These are phyloP conservation scores for Onychostoma macrolepis DNA, from an alignment of 2,113 vertebrate species.

Conservation along the genomic window DNA sequence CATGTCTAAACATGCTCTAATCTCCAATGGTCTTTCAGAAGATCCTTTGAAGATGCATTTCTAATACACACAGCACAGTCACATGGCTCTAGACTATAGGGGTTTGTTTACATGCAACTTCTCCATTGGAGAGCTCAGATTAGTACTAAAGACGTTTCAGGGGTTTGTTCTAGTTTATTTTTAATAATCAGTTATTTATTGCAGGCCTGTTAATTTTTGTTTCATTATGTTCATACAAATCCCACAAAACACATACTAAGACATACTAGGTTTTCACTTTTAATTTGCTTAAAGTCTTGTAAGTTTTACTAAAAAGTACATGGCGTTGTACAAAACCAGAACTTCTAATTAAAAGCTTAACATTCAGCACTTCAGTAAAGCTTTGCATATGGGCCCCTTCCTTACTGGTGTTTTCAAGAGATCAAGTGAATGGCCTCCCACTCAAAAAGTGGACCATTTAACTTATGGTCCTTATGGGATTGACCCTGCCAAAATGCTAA, in stretches of 20 bases:
- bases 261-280: not conserved
- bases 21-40: not conserved
- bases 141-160: not conserved
- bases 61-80: not conserved
- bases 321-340: not conserved
- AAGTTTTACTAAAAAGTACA: not conserved
- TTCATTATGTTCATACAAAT: not conserved
- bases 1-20: slow-evolving; percentile 44
- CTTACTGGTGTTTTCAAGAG: slow-evolving; percentile 9
- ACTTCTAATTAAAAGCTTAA: not conserved
- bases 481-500: not conserved
- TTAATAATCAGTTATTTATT: not conserved
- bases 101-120: slow-evolving; percentile 7
- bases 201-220: not conserved
- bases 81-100: slow-evolving; percentile 1
- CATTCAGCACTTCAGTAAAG: not conserved
- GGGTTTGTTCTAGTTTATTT: not conserved
- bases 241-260: not conserved
- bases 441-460: not conserved
- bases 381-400: not conserved
- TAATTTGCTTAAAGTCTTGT: not conserved
- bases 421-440: not conserved
- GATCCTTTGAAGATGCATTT: slow-evolving; percentile 22
- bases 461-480: not conserved
- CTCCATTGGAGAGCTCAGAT: not conserved